Evolutionary conservation across 2,888 invertebrate genomes (phyloP).

Genomic region (Noctuana brunneofusca): DNA sequence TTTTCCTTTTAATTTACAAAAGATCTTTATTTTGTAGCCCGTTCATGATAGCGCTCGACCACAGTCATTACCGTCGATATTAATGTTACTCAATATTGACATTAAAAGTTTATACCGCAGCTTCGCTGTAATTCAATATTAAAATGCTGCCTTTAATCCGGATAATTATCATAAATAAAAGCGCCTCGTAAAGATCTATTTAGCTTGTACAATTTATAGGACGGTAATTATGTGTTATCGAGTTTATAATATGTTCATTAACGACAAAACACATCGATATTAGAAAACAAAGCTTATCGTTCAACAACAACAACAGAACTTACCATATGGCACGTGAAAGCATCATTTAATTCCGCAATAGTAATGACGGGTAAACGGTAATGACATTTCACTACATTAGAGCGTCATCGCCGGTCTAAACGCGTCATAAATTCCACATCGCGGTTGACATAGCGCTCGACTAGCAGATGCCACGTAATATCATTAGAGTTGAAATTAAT

Average conservation of each 20-base stretch:
- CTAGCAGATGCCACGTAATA: conserved; percentile 40
- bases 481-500: conserved; percentile 46
- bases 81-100: conserved; percentile 19
- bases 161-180: conserved; percentile 28
- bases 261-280: no score
- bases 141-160: conserved; percentile 21
- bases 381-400: conserved; percentile 16
- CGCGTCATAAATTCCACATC: conserved; percentile 27
- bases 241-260: background rate
- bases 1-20: background rate
- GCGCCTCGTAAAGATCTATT: conserved; percentile 9
- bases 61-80: conserved; percentile 19
- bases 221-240: conserved; percentile 10
- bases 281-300: background rate
- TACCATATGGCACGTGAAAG: background rate
- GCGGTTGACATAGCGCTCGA: conserved; percentile 10
- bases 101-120: conserved; percentile 20
- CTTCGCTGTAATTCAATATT: conserved; percentile 20
- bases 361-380: conserved; percentile 14
- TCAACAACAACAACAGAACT: background rate
- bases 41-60: background rate
- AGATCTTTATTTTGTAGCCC: conserved; percentile 7
- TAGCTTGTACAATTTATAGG: conserved; percentile 6
- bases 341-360: conserved; percentile 2
- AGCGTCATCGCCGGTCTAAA: conserved; percentile 18